A percentile compares a stretch with the other conserved stretches of the same genome.
phyloP scores from a whole-genome alignment of 1,140 invertebrate genomes.

The Augochlora pura region DNA sequence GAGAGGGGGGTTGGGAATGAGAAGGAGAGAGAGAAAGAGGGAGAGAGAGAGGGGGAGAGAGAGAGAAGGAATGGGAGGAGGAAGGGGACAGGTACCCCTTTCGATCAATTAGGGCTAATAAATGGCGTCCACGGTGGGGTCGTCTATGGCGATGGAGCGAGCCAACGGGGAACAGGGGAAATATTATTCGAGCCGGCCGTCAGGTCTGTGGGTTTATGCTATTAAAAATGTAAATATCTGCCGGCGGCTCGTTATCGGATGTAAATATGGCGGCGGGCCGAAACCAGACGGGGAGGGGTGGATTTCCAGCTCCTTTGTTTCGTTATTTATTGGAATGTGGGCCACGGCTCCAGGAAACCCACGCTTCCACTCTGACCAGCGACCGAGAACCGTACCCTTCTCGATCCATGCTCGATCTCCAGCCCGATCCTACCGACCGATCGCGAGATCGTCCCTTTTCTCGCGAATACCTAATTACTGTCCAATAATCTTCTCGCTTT shows the following conservation, averaged over 20 bases:
- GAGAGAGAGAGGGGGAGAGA: neutral
- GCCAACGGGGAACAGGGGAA: constrained; percentile 62
- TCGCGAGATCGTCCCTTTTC: no score
- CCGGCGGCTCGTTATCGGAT: constrained; percentile 79
- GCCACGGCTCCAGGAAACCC: constrained; percentile 51
- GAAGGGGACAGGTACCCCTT: constrained; percentile 59
- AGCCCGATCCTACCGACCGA: no score
- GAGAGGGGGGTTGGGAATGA: neutral
- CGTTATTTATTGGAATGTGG: constrained; percentile 76
- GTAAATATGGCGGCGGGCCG: constrained; percentile 74
- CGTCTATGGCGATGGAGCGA: constrained; percentile 54
- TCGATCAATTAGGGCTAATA: constrained; percentile 80
- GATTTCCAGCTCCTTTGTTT: constrained; percentile 72
- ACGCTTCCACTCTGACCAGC: constrained; percentile 16
- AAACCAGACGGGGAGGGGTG: constrained; percentile 62
- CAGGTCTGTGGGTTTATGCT: constrained; percentile 76
- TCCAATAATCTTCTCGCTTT: no score
- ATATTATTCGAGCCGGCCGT: constrained; percentile 57
- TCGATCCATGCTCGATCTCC: no score
- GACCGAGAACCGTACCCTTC: neutral
- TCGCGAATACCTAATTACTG: no score
- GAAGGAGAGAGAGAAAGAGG: neutral
- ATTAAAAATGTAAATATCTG: constrained; percentile 81
- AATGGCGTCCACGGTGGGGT: constrained; percentile 71
- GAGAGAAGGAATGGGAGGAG: neutral